A percentile compares a stretch with the other conserved stretches of the same genome.
Conservation (phyloP, 2,113 vertebrate genomes). For the Pampusana beccarii region DNA sequence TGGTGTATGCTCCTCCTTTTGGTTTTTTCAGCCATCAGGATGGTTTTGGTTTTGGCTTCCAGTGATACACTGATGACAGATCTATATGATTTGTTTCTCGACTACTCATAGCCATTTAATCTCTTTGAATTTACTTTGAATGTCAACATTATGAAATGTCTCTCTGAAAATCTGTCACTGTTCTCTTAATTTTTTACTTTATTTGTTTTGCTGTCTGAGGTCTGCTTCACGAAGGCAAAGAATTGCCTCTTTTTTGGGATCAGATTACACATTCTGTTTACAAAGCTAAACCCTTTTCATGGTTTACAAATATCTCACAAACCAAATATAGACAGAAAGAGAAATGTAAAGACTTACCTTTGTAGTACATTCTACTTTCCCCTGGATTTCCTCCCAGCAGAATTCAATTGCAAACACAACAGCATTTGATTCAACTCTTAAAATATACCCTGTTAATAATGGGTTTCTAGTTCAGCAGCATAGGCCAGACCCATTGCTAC, state of each 20-base stretch:
- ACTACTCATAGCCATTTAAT: constrained; percentile 46
- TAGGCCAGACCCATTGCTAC: background rate
- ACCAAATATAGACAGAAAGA: background rate
- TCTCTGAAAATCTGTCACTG: constrained; percentile 20
- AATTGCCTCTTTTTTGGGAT: background rate
- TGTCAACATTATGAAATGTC: constrained; percentile 51
- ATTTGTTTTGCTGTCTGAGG: background rate
- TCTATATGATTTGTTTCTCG: background rate
- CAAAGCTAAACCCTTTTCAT: background rate
- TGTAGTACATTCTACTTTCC: background rate
- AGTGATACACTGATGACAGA: constrained; percentile 14
- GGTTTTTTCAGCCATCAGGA: background rate
- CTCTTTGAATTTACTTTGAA: constrained; percentile 30
- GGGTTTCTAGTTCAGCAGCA: background rate
- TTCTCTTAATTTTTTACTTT: constrained; percentile 6
- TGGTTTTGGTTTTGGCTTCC: constrained; percentile 11
- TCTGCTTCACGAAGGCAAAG: background rate
- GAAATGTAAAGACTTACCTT: background rate
- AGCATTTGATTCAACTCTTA: background rate
- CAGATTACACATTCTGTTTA: background rate
- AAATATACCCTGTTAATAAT: background rate
- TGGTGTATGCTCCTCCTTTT: background rate
- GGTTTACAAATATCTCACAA: background rate
- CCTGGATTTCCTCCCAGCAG: background rate
- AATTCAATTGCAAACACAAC: background rate